Evolutionary conservation across 2,113 vertebrate genomes (phyloP), one percentile per base, ranked within the genome.

Genomic region (Zosterops hypoxanthus): DNA sequence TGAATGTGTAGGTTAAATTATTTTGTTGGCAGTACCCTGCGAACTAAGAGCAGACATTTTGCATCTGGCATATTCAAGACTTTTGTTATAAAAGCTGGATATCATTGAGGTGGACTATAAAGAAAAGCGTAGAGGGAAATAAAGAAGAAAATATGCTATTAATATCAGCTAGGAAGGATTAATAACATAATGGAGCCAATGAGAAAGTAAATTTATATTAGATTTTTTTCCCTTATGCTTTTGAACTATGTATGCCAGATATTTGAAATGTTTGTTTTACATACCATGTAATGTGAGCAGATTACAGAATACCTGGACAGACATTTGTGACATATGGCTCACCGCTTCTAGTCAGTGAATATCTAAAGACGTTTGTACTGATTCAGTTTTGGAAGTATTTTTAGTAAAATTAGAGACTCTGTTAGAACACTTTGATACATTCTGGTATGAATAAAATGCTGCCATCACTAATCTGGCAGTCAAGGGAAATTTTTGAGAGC

Each of bases 41-140:
- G 93, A 94, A 92, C 56, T 91, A 92, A 85, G 31, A 87, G 59
- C 76, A 88, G 71, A 83, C 22, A 88, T 95, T 93, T 93, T 93
- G 84, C 92, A 82, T 59, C 47, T 92, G 63, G 63, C 83, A 77
- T 93, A 87, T 93, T 92, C 91, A 90, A 93, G 64, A 80, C 33
- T 88, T 92, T 8, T 61, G 70, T 80, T 91, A 79, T 70, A 89
- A 64, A 92, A 94, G 41, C 44, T 66, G 71, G 63, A 6, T 90
- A 56, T 77, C 56, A 34, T 55, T 75, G 36, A 86, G 55, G 31
- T 81, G 44, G 64, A 41, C 34, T 86, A 81, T 73, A 93, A 93
- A 70, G 52, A 93, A 95, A 66, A 47, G 19, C 39, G 78, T 5
- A 77, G 85, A 90, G 81, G 19, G 47, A 49, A 73, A 70, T 83